These are phyloP conservation scores for Cryptosula pallasiana DNA, from an alignment of 2,888 invertebrate genomes.

Conservation along the genomic window DNA sequence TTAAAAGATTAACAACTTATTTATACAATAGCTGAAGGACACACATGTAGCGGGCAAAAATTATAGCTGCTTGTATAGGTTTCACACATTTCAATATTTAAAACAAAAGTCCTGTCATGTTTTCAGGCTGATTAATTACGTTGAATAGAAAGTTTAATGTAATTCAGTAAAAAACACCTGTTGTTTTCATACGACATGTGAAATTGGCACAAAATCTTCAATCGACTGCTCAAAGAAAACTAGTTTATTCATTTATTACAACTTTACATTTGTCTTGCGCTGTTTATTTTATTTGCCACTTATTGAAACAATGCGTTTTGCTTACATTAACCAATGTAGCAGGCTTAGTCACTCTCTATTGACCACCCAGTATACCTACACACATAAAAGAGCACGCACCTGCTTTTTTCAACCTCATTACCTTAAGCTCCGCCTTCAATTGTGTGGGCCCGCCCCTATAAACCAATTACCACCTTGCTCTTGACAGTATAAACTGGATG, in stretches of 20 bases:
- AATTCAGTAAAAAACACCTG: constrained; percentile 3
- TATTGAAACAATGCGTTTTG: constrained; percentile 5
- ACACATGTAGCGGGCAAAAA: no score
- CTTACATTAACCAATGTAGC: not conserved
- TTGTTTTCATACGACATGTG: constrained; percentile 12
- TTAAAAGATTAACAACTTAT: no score
- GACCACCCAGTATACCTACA: constrained; percentile 4
- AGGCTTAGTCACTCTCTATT: not conserved
- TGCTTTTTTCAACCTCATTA: not conserved
- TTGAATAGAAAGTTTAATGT: not conserved
- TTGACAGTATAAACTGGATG: not conserved
- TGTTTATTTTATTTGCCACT: not conserved
- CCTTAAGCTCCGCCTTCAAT: constrained; percentile 8
- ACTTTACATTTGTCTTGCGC: not conserved
- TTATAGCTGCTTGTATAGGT: no score
- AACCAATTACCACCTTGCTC: not conserved
- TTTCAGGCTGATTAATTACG: not conserved
- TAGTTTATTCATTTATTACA: not conserved
- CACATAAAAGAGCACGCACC: not conserved
- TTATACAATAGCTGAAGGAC: no score
- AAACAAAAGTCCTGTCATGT: not conserved
- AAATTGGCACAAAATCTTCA: not conserved
- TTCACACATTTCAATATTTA: not conserved
- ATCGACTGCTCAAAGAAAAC: constrained; percentile 9
- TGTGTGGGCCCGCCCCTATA: not conserved